These are phyloP conservation scores for Lasioglossum albipes DNA, from an alignment of 1,140 invertebrate species.

Conservation along the genomic window DNA sequence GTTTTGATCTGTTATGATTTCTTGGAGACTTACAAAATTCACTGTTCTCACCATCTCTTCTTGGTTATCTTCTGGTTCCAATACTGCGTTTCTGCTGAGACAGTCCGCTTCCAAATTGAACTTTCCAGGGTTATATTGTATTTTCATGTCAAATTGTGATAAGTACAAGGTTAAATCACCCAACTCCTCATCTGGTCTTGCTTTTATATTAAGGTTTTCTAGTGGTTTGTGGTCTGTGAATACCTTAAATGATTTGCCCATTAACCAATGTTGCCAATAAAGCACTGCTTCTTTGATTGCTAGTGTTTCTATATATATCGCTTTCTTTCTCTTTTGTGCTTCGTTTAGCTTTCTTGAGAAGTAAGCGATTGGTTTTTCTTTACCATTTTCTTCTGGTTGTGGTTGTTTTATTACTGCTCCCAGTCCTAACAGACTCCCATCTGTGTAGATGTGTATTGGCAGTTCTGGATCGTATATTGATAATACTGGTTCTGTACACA, in stretches of 20 bases:
- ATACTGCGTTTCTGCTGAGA: conserved; percentile 55
- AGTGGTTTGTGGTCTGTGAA: conserved; percentile 58
- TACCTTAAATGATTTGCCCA: conserved; percentile 53
- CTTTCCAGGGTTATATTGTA: conserved; percentile 53
- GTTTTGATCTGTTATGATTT: too few relatives aligned
- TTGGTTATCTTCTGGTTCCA: too few relatives aligned
- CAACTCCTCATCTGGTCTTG: conserved; percentile 59
- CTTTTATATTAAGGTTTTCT: conserved; percentile 52
- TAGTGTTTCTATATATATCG: too few relatives aligned
- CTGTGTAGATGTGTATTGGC: too few relatives aligned
- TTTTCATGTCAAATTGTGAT: conserved; percentile 58
- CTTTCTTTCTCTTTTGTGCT: too few relatives aligned
- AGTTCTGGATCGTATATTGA: neutral
- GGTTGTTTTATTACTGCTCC: too few relatives aligned
- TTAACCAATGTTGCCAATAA: conserved; percentile 48
- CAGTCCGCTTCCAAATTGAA: conserved; percentile 55
- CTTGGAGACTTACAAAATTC: too few relatives aligned
- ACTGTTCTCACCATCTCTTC: too few relatives aligned
- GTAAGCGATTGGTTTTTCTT: too few relatives aligned
- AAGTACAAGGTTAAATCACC: conserved; percentile 55
- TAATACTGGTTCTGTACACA: neutral
- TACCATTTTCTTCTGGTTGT: too few relatives aligned
- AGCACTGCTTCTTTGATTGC: conserved; percentile 48
- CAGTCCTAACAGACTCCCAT: too few relatives aligned
- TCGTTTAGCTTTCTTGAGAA: too few relatives aligned